Conservation (phyloP, 2,797 vertebrate genomes). For the Lagodon rhomboides region DNA sequence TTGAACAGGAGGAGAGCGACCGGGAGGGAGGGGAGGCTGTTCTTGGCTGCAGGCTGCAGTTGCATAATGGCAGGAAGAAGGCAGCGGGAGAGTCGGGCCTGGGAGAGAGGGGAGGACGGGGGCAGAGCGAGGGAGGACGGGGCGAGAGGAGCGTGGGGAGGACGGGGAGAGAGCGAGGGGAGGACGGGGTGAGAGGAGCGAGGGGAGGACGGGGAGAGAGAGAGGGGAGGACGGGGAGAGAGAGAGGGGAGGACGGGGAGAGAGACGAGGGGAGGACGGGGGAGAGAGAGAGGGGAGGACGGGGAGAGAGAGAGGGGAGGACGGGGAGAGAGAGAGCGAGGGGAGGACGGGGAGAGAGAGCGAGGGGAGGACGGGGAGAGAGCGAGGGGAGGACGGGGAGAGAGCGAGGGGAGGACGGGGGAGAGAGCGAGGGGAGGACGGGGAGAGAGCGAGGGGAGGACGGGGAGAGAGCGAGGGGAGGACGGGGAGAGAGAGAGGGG, state of each 20-base stretch:
- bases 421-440: too few relatives aligned
- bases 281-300: neutral
- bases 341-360: too few relatives aligned
- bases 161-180: too few relatives aligned
- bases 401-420: too few relatives aligned
- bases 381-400: too few relatives aligned
- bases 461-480: too few relatives aligned
- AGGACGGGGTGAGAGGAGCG: neutral
- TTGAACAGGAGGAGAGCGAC: conserved; percentile 43
- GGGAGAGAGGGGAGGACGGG: conserved; percentile 3
- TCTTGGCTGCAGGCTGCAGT: conserved; percentile 57
- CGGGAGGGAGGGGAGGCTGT: conserved; percentile 50
- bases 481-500: too few relatives aligned
- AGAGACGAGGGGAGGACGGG: neutral
- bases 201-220: neutral
- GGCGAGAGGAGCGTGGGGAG: too few relatives aligned
- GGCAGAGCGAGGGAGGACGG: too few relatives aligned
- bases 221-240: neutral
- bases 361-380: too few relatives aligned
- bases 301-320: neutral
- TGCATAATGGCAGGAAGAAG: conserved; percentile 74
- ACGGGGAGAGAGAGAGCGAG: neutral
- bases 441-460: too few relatives aligned
- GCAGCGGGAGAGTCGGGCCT: conserved; percentile 59
- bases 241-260: neutral